Evolutionary conservation across 2,888 invertebrate species (phyloP).

Genomic region (Polietes domitor): DNA sequence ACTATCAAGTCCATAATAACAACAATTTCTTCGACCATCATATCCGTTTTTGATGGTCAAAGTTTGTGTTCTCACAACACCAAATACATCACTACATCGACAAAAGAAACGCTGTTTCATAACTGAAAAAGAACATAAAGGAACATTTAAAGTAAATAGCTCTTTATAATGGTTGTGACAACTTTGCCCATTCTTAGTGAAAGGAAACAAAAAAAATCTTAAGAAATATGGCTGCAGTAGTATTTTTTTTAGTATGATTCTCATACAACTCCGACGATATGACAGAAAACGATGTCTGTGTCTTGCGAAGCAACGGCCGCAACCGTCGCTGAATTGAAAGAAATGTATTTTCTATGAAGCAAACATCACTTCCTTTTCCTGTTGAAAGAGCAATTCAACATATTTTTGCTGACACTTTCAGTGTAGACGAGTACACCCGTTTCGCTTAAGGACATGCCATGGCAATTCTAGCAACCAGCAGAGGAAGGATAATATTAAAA

Average conservation of each 20-base stretch:
- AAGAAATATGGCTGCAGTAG: constrained; percentile 64
- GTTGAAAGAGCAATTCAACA: constrained; percentile 65
- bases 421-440: constrained; percentile 32
- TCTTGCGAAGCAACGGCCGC: constrained; percentile 33
- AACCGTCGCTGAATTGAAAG: constrained; percentile 36
- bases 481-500: constrained; percentile 2
- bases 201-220: constrained; percentile 4
- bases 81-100: background rate
- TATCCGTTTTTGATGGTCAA: constrained; percentile 60
- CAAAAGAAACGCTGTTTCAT: background rate
- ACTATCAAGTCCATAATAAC: constrained; percentile 49
- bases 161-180: constrained; percentile 52
- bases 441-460: constrained; percentile 2
- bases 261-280: constrained; percentile 27
- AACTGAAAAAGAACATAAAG: constrained; percentile 41
- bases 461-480: background rate
- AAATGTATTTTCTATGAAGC: constrained; percentile 60
- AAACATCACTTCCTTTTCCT: constrained; percentile 65
- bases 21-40: constrained; percentile 51
- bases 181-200: constrained; percentile 21
- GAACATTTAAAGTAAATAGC: constrained; percentile 49
- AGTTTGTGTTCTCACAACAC: constrained; percentile 51
- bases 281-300: constrained; percentile 57
- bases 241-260: constrained; percentile 20
- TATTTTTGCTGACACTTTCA: constrained; percentile 66